Percentiles rank a stretch among this genome's conserved stretches.
Evolutionary conservation across 2,113 vertebrate genomes (phyloP).

Genomic region (Lepus timidus): DNA sequence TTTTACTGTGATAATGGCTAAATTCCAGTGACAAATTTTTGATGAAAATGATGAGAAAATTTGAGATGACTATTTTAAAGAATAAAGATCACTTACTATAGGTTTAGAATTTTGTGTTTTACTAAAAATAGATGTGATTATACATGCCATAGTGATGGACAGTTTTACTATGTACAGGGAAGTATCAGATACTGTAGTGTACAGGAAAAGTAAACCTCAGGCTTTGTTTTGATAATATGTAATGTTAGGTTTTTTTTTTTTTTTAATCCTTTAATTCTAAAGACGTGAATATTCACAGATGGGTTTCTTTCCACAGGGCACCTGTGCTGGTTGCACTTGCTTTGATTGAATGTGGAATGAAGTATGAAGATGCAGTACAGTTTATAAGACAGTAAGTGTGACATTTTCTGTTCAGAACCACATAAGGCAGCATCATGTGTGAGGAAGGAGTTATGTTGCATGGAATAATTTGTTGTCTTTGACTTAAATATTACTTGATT

Average conservation of each 20-base stretch:
- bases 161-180: neutral
- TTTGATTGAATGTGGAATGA: constrained; percentile 98
- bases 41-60: constrained; percentile 9
- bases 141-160: constrained; percentile 8
- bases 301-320: constrained; percentile 90
- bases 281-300: constrained; percentile 49
- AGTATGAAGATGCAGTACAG: constrained; percentile 99
- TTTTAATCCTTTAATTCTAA: neutral
- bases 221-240: constrained; percentile 31
- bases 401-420: constrained; percentile 56
- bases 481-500: constrained; percentile 30
- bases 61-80: constrained; percentile 54
- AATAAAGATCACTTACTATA: constrained; percentile 29
- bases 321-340: constrained; percentile 98
- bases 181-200: neutral
- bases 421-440: neutral
- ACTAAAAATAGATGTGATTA: constrained; percentile 17
- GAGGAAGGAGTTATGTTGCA: constrained; percentile 46
- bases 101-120: constrained; percentile 21
- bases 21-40: constrained; percentile 35
- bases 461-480: constrained; percentile 54
- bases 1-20: constrained; percentile 42
- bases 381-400: constrained; percentile 98
- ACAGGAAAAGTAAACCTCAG: neutral
- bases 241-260: neutral